Percentiles rank a stretch among this genome's conserved stretches.
Conservation (phyloP, 1,140 invertebrate species). For the Ostrea edulis region DNA sequence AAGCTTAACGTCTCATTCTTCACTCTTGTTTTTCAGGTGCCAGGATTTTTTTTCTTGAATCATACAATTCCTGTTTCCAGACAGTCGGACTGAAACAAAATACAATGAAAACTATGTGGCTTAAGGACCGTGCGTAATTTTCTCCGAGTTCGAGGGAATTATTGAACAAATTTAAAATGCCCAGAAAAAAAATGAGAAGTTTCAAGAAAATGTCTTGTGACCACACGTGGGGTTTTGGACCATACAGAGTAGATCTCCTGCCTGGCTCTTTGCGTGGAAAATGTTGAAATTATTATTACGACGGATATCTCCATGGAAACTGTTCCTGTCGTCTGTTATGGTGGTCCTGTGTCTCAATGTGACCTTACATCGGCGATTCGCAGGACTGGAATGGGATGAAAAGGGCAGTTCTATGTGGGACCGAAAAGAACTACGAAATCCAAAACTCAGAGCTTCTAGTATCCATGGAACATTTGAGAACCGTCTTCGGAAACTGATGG, state of each 20-base stretch:
- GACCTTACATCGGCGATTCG: conserved; percentile 58
- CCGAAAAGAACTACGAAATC: neutral
- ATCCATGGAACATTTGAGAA: conserved; percentile 62
- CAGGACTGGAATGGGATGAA: conserved; percentile 55
- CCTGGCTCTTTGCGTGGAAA: neutral
- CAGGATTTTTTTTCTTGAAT: conserved; percentile 11
- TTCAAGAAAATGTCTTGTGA: neutral
- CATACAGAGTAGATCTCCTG: neutral
- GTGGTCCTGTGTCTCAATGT: conserved; percentile 53
- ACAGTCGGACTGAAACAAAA: neutral
- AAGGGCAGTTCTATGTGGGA: conserved; percentile 52
- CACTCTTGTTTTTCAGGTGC: conserved; percentile 36
- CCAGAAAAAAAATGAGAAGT: neutral
- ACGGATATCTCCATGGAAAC: neutral
- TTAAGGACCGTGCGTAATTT: neutral
- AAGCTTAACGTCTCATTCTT: conserved; percentile 2
- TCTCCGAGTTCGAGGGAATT: neutral
- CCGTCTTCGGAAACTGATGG: conserved; percentile 67
- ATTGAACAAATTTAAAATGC: neutral
- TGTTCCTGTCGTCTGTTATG: neutral
- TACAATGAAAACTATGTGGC: conserved; percentile 8
- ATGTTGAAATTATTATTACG: neutral
- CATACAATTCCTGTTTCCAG: conserved; percentile 2
- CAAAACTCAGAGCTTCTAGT: neutral
- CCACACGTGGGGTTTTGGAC: neutral